Evolutionary conservation across 2,888 invertebrate species (phyloP).

Genomic region (Galeopsomyia nigrocyanea): DNA sequence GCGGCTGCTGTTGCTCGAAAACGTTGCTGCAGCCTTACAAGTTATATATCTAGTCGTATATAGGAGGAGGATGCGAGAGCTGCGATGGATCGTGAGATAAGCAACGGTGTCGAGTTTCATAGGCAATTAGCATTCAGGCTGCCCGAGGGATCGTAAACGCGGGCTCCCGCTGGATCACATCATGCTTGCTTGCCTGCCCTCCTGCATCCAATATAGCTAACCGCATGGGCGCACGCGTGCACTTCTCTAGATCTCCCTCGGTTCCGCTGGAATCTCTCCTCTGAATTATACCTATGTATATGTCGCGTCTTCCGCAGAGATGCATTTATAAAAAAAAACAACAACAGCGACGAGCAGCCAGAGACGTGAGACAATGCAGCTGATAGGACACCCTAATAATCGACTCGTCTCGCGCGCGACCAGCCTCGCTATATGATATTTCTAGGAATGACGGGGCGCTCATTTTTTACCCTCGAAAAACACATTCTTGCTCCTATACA

Average conservation of each 20-base stretch:
- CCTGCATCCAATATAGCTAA: constrained; percentile 8
- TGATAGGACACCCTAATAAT: constrained; percentile 16
- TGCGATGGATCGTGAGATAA: constrained; percentile 43
- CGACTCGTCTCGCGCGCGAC: neutral
- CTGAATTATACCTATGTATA: constrained; percentile 2
- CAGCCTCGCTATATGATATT: neutral
- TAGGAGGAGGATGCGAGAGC: neutral
- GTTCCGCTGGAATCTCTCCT: neutral
- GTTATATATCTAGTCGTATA: neutral
- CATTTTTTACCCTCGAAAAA: too few relatives aligned
- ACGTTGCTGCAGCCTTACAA: constrained; percentile 18
- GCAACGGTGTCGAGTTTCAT: constrained; percentile 51
- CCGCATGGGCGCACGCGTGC: constrained; percentile 8
- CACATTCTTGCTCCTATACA: too few relatives aligned
- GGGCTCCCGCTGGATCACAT: constrained; percentile 10
- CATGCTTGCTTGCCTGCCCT: neutral
- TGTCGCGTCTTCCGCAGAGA: constrained; percentile 12
- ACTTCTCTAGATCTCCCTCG: neutral
- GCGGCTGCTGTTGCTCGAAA: constrained; percentile 5
- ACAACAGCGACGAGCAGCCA: neutral
- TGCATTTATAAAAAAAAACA: constrained; percentile 39
- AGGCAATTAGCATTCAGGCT: constrained; percentile 51
- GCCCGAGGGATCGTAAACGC: constrained; percentile 45
- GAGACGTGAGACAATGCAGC: constrained; percentile 42
- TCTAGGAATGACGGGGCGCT: neutral